Evolutionary conservation across 2,797 vertebrate species (phyloP).

Genomic region (Zonotrichia albicollis): DNA sequence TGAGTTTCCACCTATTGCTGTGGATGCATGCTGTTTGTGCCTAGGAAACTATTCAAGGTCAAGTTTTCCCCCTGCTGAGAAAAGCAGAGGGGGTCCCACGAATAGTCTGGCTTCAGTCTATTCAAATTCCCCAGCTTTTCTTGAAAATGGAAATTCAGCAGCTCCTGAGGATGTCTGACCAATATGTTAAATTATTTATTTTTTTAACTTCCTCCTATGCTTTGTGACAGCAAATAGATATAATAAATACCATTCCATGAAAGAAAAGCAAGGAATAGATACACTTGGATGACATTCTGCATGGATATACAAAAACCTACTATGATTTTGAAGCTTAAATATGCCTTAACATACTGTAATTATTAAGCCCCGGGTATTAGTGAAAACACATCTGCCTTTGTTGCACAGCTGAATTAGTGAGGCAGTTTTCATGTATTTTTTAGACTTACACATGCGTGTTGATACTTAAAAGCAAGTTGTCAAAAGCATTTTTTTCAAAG

Average conservation of each 20-base stretch:
- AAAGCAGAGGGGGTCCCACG: neutral
- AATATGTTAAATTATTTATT: neutral
- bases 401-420: constrained; percentile 6
- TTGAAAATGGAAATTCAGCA: constrained; percentile 13
- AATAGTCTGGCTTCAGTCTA: neutral
- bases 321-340: constrained; percentile 33
- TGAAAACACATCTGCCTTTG: constrained; percentile 29
- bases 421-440: constrained; percentile 25
- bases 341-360: neutral
- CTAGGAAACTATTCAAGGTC: neutral
- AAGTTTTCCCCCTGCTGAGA: neutral
- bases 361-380: constrained; percentile 37
- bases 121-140: neutral
- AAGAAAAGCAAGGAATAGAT: neutral
- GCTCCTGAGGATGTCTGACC: neutral
- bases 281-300: neutral
- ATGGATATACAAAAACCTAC: neutral
- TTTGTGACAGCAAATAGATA: neutral
- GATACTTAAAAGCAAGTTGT: constrained; percentile 49
- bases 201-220: neutral
- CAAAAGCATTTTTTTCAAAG: constrained; percentile 40
- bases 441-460: neutral
- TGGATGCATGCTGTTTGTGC: neutral
- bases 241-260: neutral
- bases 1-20: neutral